Percentiles rank a stretch among this genome's conserved stretches.
Conservation (phyloP, 2,888 invertebrate genomes). For the Lomographa bimaculata region DNA sequence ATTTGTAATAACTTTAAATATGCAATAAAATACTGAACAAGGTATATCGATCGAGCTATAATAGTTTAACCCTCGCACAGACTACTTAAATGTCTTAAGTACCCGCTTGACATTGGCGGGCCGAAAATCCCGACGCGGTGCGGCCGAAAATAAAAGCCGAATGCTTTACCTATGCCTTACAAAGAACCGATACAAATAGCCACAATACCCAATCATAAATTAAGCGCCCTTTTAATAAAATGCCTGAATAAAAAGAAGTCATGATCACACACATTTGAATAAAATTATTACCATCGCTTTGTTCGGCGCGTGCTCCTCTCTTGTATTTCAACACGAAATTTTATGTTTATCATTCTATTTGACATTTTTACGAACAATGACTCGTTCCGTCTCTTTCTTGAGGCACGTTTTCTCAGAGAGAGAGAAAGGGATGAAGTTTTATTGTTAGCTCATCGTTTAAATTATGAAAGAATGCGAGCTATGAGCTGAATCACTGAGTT, state of each 20-base stretch:
- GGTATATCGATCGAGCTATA: too few species aligned
- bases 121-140: conserved; percentile 24
- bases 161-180: conserved; percentile 15
- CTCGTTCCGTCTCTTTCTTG: conserved; percentile 51
- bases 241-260: conserved; percentile 47
- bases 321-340: conserved; percentile 72
- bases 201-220: conserved; percentile 50
- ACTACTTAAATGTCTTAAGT: too few species aligned
- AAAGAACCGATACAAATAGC: conserved; percentile 39
- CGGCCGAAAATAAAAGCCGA: conserved; percentile 26
- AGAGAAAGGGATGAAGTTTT: conserved; percentile 57
- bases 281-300: conserved; percentile 66
- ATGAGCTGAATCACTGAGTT: conserved; percentile 74
- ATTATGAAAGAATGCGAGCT: conserved; percentile 58
- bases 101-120: background rate
- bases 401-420: conserved; percentile 38
- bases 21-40: too few species aligned
- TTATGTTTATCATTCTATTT: conserved; percentile 82
- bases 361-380: conserved; percentile 80
- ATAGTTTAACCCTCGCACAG: too few species aligned
- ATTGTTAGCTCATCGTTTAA: conserved; percentile 61
- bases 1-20: too few species aligned
- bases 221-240: conserved; percentile 51
- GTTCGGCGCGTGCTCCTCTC: conserved; percentile 58
- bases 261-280: conserved; percentile 63